phyloP scores from a whole-genome alignment of 2,113 vertebrate genomes.

The Leptobrachium leishanense region DNA sequence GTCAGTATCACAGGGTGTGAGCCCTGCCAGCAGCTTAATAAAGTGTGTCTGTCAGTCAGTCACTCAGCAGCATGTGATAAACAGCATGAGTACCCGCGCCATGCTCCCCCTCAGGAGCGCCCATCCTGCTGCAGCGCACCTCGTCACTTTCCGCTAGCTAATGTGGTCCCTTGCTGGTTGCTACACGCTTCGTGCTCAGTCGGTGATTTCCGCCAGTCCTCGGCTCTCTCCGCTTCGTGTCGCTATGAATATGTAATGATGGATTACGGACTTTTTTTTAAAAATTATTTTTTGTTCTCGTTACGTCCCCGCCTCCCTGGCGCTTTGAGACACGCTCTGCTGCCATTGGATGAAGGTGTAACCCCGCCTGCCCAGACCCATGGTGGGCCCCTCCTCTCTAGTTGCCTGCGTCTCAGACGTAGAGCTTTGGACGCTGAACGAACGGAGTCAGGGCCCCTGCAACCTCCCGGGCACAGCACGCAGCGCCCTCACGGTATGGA shows the following conservation, averaged over 20 bases:
- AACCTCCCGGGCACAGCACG: neutral
- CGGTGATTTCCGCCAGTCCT: neutral
- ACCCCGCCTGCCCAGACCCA: neutral
- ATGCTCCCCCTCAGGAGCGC: neutral
- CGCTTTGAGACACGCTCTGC: neutral
- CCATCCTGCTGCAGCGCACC: neutral
- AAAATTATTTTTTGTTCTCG: slow-evolving; percentile 28
- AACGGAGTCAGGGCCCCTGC: neutral
- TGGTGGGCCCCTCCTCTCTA: neutral
- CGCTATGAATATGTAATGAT: no score
- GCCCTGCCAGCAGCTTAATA: no score
- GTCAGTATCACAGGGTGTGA: no score
- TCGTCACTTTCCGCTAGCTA: neutral
- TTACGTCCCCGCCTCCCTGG: neutral
- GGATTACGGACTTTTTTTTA: neutral
- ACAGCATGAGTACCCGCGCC: no score
- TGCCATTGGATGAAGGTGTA: neutral
- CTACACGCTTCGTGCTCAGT: neutral
- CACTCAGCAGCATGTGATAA: no score
- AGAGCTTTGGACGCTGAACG: neutral
- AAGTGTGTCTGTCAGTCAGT: no score
- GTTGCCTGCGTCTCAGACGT: neutral
- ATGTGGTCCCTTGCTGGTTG: neutral
- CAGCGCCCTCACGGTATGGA: slow-evolving; percentile 1
- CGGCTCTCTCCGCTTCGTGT: slow-evolving; percentile 12